phyloP scores from a whole-genome alignment of 1,140 invertebrate species.

The Megathymus violae region DNA sequence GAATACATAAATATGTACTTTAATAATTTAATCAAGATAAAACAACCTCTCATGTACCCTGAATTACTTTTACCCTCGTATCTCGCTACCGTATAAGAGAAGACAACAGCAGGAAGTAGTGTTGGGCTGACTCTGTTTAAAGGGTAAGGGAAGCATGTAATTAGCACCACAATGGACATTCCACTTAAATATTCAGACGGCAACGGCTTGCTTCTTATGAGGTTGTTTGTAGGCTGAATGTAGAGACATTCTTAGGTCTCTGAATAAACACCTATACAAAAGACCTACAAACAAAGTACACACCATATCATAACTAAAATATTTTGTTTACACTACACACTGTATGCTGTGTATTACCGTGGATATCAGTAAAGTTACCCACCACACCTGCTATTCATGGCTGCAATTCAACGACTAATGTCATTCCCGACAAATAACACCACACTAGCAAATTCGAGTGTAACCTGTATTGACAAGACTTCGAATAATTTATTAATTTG shows the following conservation, averaged over 20 bases:
- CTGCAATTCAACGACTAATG: no score
- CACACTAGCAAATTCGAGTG: no score
- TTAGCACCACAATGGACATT: constrained; percentile 27
- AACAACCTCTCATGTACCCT: constrained; percentile 1
- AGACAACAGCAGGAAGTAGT: constrained; percentile 1
- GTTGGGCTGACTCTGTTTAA: constrained; percentile 9
- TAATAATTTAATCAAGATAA: neutral
- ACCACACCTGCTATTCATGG: no score
- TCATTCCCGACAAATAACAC: no score
- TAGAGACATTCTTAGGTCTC: constrained; percentile 15
- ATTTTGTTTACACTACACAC: no score
- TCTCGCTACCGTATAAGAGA: constrained; percentile 6
- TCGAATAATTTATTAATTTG: no score
- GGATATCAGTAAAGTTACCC: no score
- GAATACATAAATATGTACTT: neutral
- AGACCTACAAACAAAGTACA: neutral
- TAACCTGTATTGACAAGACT: no score
- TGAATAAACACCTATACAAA: constrained; percentile 2
- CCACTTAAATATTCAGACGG: constrained; percentile 26
- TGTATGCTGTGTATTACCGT: no score
- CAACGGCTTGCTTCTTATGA: constrained; percentile 18
- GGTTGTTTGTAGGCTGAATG: constrained; percentile 15
- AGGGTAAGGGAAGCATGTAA: constrained; percentile 22
- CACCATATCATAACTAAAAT: neutral
- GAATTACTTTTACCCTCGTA: constrained; percentile 17